These are phyloP conservation scores for Istiophorus platypterus DNA, from an alignment of 2,113 vertebrate genomes.

Conservation along the genomic window DNA sequence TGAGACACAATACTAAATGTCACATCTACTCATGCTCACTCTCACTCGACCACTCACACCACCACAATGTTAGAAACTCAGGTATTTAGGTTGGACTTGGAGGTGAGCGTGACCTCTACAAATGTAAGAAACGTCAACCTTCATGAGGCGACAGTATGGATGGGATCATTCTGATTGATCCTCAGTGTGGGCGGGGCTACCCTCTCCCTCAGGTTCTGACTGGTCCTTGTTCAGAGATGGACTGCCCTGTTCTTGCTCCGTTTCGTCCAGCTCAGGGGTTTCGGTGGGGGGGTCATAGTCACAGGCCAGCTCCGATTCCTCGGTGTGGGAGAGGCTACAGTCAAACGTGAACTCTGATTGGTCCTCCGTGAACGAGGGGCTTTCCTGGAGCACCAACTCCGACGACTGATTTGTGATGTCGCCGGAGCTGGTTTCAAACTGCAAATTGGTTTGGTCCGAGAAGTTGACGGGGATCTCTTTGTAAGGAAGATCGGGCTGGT, in stretches of 20 bases:
- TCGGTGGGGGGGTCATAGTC: constrained; percentile 73
- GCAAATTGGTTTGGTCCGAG: constrained; percentile 73
- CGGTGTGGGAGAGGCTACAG: constrained; percentile 81
- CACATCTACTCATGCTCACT: constrained; percentile 14
- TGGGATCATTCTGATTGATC: constrained; percentile 67
- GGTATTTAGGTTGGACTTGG: constrained; percentile 63
- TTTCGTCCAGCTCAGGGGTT: constrained; percentile 60
- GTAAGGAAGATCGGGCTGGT: constrained; percentile 72
- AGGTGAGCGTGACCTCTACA: constrained; percentile 62
- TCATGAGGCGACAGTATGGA: constrained; percentile 51
- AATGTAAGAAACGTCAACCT: constrained; percentile 66
- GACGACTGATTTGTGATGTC: constrained; percentile 67
- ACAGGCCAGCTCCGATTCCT: constrained; percentile 78
- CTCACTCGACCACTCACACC: constrained; percentile 31
- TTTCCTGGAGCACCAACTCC: constrained; percentile 77
- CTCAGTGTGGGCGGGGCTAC: constrained; percentile 43
- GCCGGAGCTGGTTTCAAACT: constrained; percentile 74
- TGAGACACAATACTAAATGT: constrained; percentile 21
- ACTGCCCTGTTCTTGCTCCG: constrained; percentile 49
- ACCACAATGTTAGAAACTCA: constrained; percentile 55
- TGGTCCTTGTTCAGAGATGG: constrained; percentile 51
- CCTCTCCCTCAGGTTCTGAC: constrained; percentile 65
- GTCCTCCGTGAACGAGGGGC: constrained; percentile 79
- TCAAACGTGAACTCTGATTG: constrained; percentile 82
- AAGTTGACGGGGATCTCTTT: constrained; percentile 86